A percentile compares a stretch with the other conserved stretches of the same genome.
These are phyloP conservation scores for Gasterosteus nipponicus DNA, from an alignment of 2,113 vertebrate species.

Conservation along the genomic window DNA sequence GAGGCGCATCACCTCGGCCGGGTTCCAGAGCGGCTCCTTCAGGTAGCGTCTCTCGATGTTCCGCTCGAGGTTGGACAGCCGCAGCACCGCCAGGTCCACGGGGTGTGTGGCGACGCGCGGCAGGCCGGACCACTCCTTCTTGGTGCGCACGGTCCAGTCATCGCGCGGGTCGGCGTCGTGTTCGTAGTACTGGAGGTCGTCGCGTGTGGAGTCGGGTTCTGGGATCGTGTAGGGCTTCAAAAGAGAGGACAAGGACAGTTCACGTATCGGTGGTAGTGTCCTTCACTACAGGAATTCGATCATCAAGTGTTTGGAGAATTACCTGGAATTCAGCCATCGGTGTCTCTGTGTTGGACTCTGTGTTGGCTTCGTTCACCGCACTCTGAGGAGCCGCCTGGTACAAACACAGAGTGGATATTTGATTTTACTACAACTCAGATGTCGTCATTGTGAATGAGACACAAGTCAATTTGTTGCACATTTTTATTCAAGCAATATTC, in stretches of 20 bases:
- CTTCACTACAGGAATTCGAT: neutral
- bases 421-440: neutral
- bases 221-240: conserved; percentile 88
- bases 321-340: conserved; percentile 78
- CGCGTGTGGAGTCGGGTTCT: conserved; percentile 87
- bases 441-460: neutral
- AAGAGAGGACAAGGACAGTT: neutral
- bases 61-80: conserved; percentile 89
- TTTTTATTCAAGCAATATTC: neutral
- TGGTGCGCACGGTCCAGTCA: conserved; percentile 87
- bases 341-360: conserved; percentile 65
- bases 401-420: conserved; percentile 18
- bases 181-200: conserved; percentile 91
- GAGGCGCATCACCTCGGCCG: conserved; percentile 88
- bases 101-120: conserved; percentile 88
- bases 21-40: conserved; percentile 92
- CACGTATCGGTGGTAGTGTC: neutral
- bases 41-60: conserved; percentile 95
- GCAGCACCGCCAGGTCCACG: conserved; percentile 89
- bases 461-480: neutral
- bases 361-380: conserved; percentile 46
- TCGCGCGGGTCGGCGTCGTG: conserved; percentile 87
- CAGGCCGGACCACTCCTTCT: conserved; percentile 86
- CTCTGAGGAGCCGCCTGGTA: conserved; percentile 72
- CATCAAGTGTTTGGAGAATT: conserved; percentile 2